Percentiles rank a stretch among this genome's conserved stretches.
Conservation (phyloP, 2,888 invertebrate genomes). For the Lordiphosa fenestrarum region DNA sequence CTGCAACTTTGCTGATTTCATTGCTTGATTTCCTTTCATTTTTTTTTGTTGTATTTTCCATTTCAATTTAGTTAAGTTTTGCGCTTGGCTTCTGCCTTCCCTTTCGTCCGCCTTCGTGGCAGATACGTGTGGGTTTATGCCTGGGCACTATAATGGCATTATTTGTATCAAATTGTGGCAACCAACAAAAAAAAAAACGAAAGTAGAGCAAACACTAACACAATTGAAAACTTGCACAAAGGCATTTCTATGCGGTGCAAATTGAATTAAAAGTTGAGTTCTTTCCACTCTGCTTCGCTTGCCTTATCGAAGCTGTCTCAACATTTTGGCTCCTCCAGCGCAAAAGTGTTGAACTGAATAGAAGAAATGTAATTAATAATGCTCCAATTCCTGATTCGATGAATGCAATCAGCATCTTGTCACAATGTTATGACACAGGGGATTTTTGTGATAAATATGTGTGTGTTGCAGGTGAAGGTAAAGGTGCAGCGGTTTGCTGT, state of each 20-base stretch:
- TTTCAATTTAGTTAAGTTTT: slow-evolving; percentile 48
- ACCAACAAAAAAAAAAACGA: slow-evolving; percentile 46
- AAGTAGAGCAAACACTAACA: slow-evolving; percentile 52
- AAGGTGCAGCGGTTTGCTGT: too few species aligned
- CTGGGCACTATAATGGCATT: slow-evolving; percentile 66
- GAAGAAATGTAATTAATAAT: slow-evolving; percentile 16
- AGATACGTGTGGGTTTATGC: slow-evolving; percentile 36
- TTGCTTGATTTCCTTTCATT: slow-evolving; percentile 31
- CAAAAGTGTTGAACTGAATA: slow-evolving; percentile 29
- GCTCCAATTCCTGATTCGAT: slow-evolving; percentile 26
- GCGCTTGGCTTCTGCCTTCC: slow-evolving; percentile 21
- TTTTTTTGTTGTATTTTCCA: slow-evolving; percentile 34
- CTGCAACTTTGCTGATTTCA: slow-evolving; percentile 58
- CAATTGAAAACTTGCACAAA: slow-evolving; percentile 61
- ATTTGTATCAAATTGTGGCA: slow-evolving; percentile 73
- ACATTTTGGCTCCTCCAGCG: slow-evolving; percentile 36
- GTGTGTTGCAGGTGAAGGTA: slow-evolving; percentile 48
- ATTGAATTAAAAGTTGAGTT: slow-evolving; percentile 64
- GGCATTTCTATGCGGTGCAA: slow-evolving; percentile 50
- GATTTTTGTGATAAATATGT: slow-evolving; percentile 54
- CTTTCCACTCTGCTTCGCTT: slow-evolving; percentile 13
- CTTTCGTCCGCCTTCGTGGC: slow-evolving; percentile 3
- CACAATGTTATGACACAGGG: slow-evolving; percentile 38
- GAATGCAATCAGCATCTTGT: slow-evolving; percentile 43
- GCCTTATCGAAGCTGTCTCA: slow-evolving; percentile 58